Base-by-base conservation (phyloP, 35 echinoderm and acorn worm species). In the Hemicentrotus pulcherrimus region DNA sequence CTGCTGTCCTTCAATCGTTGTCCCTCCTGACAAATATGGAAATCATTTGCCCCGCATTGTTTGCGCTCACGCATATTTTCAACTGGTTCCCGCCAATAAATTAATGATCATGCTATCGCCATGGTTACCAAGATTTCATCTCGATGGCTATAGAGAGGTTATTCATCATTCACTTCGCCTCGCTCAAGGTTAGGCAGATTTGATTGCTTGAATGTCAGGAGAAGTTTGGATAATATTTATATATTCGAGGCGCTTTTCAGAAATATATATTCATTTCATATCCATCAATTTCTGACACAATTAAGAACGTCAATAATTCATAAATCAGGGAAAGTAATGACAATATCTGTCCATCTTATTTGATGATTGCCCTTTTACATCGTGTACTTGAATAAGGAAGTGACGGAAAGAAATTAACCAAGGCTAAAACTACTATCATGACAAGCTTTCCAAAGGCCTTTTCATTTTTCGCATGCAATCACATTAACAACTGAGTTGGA, bases 101-200 rank as follows among this genome's bases (percentile, higher is more conserved):
- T 78, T 78, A 78, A 78, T 78, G 65, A 78, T 78, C 65, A 78
- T 78, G 65, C 65, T 78, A 78, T 78, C 65, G 6, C 65, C 65
- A 78, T 78, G 65, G 65, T 78, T 7, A 78, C 65, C 65, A 78
- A 78, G 65, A 78, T 78, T 78, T 78, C 65, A 78, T 78, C 65
- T 78, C 65, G 65, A 78, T 78, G 65, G 16, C 52, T 59, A 59
- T 28, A 7, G 19, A 22, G 22, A 78, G 65, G 65, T n/a, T 78
- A 78, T 78, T 78, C 65, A 8, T 78, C n/a, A 78, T 78, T 78
- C 65, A 78, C 19, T 78, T 4, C 65, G 6, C 22, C 22, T 78
- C 19, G 65, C 19, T n/a, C 65, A 78, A 78, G 65, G 65, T 22
- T 78, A 78, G 65, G 28, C 7, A 7, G 65, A 78, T 22, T 78